Evolutionary conservation across 1,140 invertebrate species (phyloP).

Genomic region (Tribolium castaneum): DNA sequence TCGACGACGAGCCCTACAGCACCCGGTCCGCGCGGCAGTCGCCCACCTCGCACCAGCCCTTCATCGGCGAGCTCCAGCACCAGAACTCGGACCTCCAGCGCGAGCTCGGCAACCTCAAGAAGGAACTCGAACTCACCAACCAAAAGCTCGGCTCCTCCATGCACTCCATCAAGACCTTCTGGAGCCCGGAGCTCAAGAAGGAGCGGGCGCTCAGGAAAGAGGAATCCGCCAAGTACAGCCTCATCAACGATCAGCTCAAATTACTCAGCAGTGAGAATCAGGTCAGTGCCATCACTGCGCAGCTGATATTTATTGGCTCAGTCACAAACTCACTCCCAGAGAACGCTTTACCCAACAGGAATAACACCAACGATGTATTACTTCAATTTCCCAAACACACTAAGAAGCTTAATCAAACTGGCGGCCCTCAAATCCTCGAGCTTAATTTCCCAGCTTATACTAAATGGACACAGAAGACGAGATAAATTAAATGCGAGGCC

Average conservation of each 20-base stretch:
- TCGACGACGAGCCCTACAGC: constrained; percentile 81
- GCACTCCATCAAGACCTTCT: constrained; percentile 99
- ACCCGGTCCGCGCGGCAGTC: constrained; percentile 79
- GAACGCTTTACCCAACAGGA: background rate
- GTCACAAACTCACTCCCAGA: background rate
- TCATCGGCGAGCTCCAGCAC: constrained; percentile 92
- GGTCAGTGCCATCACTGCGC: constrained; percentile 70
- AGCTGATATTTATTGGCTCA: constrained; percentile 29
- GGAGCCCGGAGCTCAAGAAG: constrained; percentile 99
- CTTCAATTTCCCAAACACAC: background rate
- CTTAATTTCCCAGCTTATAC: background rate
- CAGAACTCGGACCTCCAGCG: constrained; percentile 95
- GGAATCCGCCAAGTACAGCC: constrained; percentile 96
- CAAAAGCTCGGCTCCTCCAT: constrained; percentile 98
- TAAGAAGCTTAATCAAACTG: background rate
- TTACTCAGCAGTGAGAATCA: constrained; percentile 97
- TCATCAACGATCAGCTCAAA: constrained; percentile 97
- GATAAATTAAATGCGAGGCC: background rate
- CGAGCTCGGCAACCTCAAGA: constrained; percentile 96
- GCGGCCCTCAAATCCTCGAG: background rate
- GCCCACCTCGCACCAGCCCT: constrained; percentile 69
- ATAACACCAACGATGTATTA: background rate
- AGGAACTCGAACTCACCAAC: constrained; percentile 96
- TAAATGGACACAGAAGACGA: background rate
- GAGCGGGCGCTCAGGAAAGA: constrained; percentile 96